Conservation (phyloP, 2,888 invertebrate genomes). For the Caradrina kadenii region DNA sequence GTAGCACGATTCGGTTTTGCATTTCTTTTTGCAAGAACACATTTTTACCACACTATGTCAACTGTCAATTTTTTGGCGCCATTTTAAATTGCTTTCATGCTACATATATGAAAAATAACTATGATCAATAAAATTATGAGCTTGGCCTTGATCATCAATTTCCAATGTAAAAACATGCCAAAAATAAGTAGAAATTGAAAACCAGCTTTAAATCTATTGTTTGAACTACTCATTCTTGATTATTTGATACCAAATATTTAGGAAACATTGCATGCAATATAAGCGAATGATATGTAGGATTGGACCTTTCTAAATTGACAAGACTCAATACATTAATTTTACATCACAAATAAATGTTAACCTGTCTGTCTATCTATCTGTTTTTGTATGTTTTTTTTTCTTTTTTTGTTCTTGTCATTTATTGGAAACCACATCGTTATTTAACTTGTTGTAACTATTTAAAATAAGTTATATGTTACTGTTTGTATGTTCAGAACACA, state of each 20-base stretch:
- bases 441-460: too few relatives aligned
- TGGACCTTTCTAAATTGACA: too few relatives aligned
- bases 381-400: too few relatives aligned
- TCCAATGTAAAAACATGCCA: slow-evolving; percentile 3
- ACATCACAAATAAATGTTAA: too few relatives aligned
- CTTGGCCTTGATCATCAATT: background rate
- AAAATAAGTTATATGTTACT: too few relatives aligned
- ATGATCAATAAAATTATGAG: background rate
- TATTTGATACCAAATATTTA: background rate
- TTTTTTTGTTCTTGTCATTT: too few relatives aligned
- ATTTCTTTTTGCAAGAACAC: background rate
- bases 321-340: too few relatives aligned
- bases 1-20: background rate
- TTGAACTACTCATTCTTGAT: slow-evolving; percentile 4
- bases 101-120: background rate
- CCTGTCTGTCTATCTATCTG: too few relatives aligned
- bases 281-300: too few relatives aligned
- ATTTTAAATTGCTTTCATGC: slow-evolving; percentile 29
- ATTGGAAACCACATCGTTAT: too few relatives aligned
- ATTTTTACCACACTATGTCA: background rate
- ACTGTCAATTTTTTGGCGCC: slow-evolving; percentile 39
- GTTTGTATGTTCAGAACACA: too few relatives aligned
- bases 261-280: too few relatives aligned
- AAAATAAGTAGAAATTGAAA: background rate
- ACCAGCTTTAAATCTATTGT: background rate